Evolutionary conservation across 2,113 vertebrate genomes (phyloP).

Genomic region (Gulo gulo): DNA sequence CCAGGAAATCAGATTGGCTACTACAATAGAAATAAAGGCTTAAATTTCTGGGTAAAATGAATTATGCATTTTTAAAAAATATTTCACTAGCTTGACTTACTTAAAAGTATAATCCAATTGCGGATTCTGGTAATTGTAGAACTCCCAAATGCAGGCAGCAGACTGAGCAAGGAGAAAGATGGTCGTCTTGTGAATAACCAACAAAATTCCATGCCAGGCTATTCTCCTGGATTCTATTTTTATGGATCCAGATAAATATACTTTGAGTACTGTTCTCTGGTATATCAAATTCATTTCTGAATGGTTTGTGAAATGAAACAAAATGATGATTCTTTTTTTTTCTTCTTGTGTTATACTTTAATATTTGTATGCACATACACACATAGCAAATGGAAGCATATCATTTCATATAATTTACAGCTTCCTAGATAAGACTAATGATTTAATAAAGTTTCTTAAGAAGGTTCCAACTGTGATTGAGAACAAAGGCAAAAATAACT

Average conservation of each 20-base stretch:
- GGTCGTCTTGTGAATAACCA: not conserved
- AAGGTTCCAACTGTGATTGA: not conserved
- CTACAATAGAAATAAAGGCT: slow-evolving; percentile 24
- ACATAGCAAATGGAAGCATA: not conserved
- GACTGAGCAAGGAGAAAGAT: slow-evolving; percentile 12
- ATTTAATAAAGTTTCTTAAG: not conserved
- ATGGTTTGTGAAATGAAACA: slow-evolving; percentile 41
- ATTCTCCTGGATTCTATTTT: slow-evolving; percentile 18
- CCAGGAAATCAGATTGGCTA: slow-evolving; percentile 56
- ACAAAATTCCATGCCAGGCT: not conserved
- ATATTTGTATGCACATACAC: not conserved
- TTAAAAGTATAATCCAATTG: slow-evolving; percentile 50
- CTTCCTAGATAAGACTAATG: not conserved
- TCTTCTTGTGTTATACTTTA: not conserved
- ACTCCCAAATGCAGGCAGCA: not conserved
- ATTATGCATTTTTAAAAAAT: slow-evolving; percentile 44
- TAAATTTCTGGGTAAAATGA: slow-evolving; percentile 43
- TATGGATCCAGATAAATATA: not conserved
- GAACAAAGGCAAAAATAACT: not conserved
- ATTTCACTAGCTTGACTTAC: slow-evolving; percentile 38
- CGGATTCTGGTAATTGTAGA: slow-evolving; percentile 41
- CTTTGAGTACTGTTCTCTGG: not conserved
- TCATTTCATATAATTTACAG: not conserved
- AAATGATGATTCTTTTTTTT: not conserved
- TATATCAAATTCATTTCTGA: slow-evolving; percentile 28